Percentiles rank a stretch among this genome's conserved stretches.
Evolutionary conservation across 2,113 vertebrate species (phyloP).

Genomic region (Budorcas taxicolor): DNA sequence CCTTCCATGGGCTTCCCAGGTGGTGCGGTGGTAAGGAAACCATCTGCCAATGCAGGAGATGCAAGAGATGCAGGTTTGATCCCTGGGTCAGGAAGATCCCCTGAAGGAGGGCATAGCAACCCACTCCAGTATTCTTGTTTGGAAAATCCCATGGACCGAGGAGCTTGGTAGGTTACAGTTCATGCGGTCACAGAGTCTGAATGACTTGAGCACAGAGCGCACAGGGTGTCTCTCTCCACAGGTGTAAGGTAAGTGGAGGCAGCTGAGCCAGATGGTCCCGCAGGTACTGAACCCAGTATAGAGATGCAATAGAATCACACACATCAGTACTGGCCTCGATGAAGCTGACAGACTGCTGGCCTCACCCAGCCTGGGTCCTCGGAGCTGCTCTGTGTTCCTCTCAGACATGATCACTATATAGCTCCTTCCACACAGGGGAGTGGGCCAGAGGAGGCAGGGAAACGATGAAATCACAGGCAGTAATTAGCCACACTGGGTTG

Average conservation of each 20-base stretch:
- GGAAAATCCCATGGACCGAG: neutral
- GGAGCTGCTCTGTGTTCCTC: neutral
- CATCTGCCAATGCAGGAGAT: neutral
- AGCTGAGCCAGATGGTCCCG: neutral
- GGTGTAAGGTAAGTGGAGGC: neutral
- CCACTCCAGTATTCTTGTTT: neutral
- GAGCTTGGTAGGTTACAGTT: neutral
- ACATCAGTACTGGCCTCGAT: fast-evolving
- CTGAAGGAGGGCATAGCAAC: neutral
- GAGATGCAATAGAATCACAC: neutral
- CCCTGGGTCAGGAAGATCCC: neutral
- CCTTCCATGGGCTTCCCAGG: neutral
- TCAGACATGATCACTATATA: neutral
- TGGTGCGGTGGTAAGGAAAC: neutral
- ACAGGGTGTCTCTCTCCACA: neutral
- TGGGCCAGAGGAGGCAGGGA: neutral
- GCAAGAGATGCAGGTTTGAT: neutral
- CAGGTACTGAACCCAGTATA: neutral
- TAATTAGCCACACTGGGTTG: neutral
- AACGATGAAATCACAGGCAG: neutral
- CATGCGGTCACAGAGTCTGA: neutral
- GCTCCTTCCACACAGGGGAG: fast-evolving
- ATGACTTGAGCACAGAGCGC: neutral
- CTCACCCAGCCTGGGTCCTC: neutral
- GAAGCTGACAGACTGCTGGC: neutral